Evolutionary conservation across 64 coral and sea anemone genomes (phyloP).

Genomic region (Stylophora pistillata): DNA sequence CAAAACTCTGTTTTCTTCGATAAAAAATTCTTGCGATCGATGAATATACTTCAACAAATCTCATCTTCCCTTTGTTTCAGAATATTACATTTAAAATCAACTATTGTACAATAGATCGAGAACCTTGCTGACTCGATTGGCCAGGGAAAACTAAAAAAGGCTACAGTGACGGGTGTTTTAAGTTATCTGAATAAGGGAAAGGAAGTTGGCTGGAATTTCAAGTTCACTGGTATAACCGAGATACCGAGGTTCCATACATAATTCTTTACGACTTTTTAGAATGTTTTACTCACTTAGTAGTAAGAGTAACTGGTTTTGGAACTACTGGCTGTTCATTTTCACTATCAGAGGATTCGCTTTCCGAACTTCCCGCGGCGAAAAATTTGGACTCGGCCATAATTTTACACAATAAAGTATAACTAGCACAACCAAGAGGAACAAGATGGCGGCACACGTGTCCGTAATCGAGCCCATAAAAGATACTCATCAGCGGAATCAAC

Average conservation of each 20-base stretch:
- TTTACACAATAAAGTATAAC: not conserved
- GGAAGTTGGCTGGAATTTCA: too few relatives aligned
- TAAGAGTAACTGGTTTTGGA: conserved; percentile 62
- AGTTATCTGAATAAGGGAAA: too few relatives aligned
- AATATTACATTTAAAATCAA: too few relatives aligned
- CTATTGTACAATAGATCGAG: too few relatives aligned
- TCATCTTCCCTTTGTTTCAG: too few relatives aligned
- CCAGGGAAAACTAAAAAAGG: too few relatives aligned
- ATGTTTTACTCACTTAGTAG: conserved; percentile 67
- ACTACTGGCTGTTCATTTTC: conserved; percentile 90
- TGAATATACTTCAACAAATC: too few relatives aligned
- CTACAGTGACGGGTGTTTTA: too few relatives aligned
- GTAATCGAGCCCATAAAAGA: not conserved
- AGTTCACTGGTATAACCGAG: not conserved
- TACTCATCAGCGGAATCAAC: not conserved
- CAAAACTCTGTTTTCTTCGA: too few relatives aligned
- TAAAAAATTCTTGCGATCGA: too few relatives aligned
- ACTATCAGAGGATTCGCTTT: conserved; percentile 79
- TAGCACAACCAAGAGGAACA: conserved; percentile 29
- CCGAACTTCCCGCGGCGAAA: conserved; percentile 87
- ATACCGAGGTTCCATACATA: not conserved
- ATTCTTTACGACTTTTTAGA: not conserved
- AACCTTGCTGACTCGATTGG: too few relatives aligned
- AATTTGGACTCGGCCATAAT: conserved; percentile 78
- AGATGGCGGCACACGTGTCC: conserved; percentile 90